These are phyloP conservation scores for Sandelia bainsii DNA, from an alignment of 2,797 vertebrate genomes.

Conservation along the genomic window DNA sequence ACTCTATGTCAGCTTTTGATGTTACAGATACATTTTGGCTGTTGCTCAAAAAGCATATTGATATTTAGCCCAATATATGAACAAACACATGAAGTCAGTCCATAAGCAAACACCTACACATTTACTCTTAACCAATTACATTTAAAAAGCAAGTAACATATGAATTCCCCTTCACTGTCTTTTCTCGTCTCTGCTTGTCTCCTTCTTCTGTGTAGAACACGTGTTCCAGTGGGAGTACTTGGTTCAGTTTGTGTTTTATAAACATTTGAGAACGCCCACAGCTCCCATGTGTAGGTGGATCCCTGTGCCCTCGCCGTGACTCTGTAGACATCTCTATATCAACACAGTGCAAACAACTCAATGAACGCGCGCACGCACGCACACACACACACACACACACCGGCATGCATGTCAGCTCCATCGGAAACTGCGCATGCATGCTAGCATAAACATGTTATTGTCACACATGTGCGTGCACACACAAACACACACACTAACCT, in stretches of 20 bases:
- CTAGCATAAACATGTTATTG: conserved; percentile 28
- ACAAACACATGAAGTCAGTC: neutral
- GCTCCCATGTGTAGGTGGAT: conserved; percentile 66
- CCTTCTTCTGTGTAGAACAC: conserved; percentile 11
- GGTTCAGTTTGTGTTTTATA: conserved; percentile 75
- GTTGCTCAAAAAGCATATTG: neutral
- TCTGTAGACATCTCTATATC: conserved; percentile 73
- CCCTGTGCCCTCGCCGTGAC: conserved; percentile 68
- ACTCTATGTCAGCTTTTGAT: neutral
- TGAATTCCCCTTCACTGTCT: neutral
- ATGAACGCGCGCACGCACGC: neutral
- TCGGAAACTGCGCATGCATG: conserved; percentile 36
- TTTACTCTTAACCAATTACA: neutral
- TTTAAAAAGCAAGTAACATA: neutral
- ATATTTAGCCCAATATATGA: neutral
- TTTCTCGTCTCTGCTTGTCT: conserved; percentile 7
- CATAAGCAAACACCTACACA: neutral
- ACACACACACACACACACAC: neutral
- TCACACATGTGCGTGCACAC: conserved; percentile 8
- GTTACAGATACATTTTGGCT: neutral
- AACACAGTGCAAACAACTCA: conserved; percentile 67
- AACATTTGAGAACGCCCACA: conserved; percentile 74
- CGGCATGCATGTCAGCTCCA: conserved; percentile 16
- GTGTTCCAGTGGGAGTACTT: conserved; percentile 62
- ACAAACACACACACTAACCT: conserved; percentile 43